Evolutionary conservation across 2,113 vertebrate genomes (phyloP), one percentile per base, ranked within the genome.

Genomic region (Phasianus colchicus): DNA sequence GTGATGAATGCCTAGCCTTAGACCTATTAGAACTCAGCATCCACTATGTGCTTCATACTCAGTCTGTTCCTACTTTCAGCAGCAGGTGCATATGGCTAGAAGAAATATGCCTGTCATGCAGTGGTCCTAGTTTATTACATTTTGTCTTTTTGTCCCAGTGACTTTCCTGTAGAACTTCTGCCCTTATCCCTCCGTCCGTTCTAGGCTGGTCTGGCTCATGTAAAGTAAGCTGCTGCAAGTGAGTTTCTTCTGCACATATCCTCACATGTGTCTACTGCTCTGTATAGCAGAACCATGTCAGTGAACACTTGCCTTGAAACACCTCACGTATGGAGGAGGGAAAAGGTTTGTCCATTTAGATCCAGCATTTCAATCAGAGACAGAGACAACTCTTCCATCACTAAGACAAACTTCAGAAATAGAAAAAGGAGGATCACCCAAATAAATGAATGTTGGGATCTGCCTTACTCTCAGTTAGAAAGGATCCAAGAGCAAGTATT

Each of bases 241-340:
- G 11, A 18, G 3, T 32, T 85, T 81, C 50, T 25, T 65, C 48
- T 67, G 12, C 30, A 13, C 30, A 13, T 43, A 45, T 25, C 36
- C 20, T 55, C 25, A 8, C 18, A 4, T 57, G 5, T 13, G 5
- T 13, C 40, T 76, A 9, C 29, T 80, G 30, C 18, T 81, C 38
- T 42, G 48, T n/a, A n/a, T 4, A 73, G 34, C 24, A 72, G 47
- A 84, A 57, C 22, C 18, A 45, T 20, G 2, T 55, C 40, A 52
- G 19, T 47, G 38, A 64, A 11, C 42, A 70, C 8, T n/a, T 61
- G 12, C 12, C 13, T 48, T 55, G 45, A 66, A 86, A 61, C 3
- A 1, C 10, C 1, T 4, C 10, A 58, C 9, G 5, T 14, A 36
- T n/a, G 25, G 13, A 50, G 38, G 63, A 75, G 5, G 7, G 34